A percentile compares a stretch with the other conserved stretches of the same genome.
phyloP scores from a whole-genome alignment of 2,113 vertebrate genomes.

The Plectropomus leopardus region DNA sequence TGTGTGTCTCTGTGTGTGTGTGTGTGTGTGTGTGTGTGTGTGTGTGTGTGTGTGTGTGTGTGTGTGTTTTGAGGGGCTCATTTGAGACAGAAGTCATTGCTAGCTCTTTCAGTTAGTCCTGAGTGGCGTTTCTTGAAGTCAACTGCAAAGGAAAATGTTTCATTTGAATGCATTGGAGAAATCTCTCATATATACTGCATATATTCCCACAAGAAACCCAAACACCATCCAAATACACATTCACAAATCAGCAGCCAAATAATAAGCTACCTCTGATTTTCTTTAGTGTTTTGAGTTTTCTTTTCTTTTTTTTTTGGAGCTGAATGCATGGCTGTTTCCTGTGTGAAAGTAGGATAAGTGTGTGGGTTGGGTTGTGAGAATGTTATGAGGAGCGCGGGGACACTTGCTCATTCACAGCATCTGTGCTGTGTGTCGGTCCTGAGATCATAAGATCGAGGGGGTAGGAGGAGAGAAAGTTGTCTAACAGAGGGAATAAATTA shows the following conservation, averaged over 20 bases:
- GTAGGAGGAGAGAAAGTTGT: conserved; percentile 1
- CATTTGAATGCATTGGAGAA: conserved; percentile 18
- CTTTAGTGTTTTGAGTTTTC: background rate
- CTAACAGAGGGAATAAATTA: conserved; percentile 4
- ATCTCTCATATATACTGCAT: background rate
- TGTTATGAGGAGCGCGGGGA: conserved; percentile 30
- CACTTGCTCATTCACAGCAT: conserved; percentile 23
- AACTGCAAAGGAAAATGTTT: conserved; percentile 13
- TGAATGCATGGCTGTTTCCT: background rate
- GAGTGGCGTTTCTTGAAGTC: background rate
- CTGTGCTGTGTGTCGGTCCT: background rate
- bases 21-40: conserved; percentile 10
- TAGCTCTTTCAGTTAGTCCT: conserved; percentile 11
- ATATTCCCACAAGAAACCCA: background rate
- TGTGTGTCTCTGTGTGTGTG: conserved; percentile 6
- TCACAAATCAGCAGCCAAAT: conserved; percentile 10
- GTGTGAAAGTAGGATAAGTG: conserved; percentile 16
- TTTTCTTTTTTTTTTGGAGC: background rate
- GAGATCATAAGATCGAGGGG: conserved; percentile 16
- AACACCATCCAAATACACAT: background rate
- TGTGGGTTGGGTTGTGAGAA: conserved; percentile 35
- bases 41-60: background rate
- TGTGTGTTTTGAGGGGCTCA: background rate
- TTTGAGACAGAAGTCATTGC: background rate
- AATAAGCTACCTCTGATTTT: background rate